These are phyloP conservation scores for Hecatera dysodea DNA, from an alignment of 2,888 invertebrate genomes.

Conservation along the genomic window DNA sequence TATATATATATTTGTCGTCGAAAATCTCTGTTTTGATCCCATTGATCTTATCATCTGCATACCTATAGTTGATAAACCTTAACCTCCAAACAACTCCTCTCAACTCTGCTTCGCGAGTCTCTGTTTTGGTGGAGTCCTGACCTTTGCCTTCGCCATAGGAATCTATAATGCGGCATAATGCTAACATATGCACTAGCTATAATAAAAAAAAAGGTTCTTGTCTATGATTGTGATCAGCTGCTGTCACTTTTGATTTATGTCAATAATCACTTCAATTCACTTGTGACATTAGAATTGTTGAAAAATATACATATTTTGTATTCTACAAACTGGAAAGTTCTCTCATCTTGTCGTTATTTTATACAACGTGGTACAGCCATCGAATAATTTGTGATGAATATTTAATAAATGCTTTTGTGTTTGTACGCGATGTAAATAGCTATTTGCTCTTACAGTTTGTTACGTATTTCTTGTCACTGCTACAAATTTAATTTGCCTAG, in stretches of 20 bases:
- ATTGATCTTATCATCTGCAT: too few relatives aligned
- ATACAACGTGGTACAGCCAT: conserved; percentile 19
- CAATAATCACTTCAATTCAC: neutral
- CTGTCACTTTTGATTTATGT: conserved; percentile 38
- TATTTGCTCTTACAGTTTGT: conserved; percentile 37
- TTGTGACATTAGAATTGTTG: conserved; percentile 20
- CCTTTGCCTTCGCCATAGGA: neutral
- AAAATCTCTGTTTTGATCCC: too few relatives aligned
- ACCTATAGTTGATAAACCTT: too few relatives aligned
- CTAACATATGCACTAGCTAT: neutral
- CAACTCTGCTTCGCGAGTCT: too few relatives aligned
- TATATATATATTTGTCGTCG: too few relatives aligned
- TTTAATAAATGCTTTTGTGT: conserved; percentile 27
- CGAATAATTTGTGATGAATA: conserved; percentile 18
- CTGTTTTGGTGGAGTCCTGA: too few relatives aligned
- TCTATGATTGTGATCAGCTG: conserved; percentile 26
- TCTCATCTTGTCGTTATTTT: conserved; percentile 3
- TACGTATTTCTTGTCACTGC: conserved; percentile 52
- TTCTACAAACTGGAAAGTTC: conserved; percentile 33
- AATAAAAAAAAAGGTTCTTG: neutral
- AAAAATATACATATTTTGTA: conserved; percentile 48
- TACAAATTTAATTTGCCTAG: conserved; percentile 62
- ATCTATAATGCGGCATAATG: neutral
- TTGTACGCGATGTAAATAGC: conserved; percentile 38
- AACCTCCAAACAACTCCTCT: too few relatives aligned